A percentile compares a stretch with the other conserved stretches of the same genome.
Conservation (phyloP, 2,888 invertebrate genomes). For the Pyralis farinalis region DNA sequence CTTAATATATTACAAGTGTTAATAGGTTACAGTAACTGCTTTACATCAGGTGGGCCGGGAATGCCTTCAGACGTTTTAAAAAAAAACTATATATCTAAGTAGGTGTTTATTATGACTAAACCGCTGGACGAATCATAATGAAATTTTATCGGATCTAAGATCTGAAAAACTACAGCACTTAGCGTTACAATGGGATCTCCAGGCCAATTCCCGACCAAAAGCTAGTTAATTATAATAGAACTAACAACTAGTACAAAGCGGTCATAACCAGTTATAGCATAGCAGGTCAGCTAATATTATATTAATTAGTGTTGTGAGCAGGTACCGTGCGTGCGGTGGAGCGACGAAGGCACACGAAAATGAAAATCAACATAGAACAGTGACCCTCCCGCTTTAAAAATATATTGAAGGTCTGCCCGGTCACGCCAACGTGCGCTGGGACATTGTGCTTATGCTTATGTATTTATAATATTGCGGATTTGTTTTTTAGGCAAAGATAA, state of each 20-base stretch:
- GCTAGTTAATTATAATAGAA: background rate
- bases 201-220: no score
- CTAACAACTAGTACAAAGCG: background rate
- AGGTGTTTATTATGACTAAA: no score
- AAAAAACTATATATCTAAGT: no score
- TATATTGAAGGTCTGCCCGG: slow-evolving; percentile 16
- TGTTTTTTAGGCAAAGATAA: no score
- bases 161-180: no score
- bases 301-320: slow-evolving; percentile 36
- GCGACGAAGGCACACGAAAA: slow-evolving; percentile 25
- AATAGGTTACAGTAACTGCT: no score
- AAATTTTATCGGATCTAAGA: no score
- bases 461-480: background rate
- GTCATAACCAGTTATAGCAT: slow-evolving; percentile 1
- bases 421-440: slow-evolving; percentile 9
- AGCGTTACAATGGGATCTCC: no score
- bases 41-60: no score
- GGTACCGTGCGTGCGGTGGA: slow-evolving; percentile 33
- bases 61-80: no score
- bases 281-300: slow-evolving; percentile 26
- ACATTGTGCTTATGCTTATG: background rate
- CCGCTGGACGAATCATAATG: no score
- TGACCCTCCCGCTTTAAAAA: slow-evolving; percentile 18
- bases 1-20: no score
- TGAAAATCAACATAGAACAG: slow-evolving; percentile 16